Evolutionary conservation across 2,797 vertebrate genomes (phyloP).

Genomic region (Hypotaenidia okinawae): DNA sequence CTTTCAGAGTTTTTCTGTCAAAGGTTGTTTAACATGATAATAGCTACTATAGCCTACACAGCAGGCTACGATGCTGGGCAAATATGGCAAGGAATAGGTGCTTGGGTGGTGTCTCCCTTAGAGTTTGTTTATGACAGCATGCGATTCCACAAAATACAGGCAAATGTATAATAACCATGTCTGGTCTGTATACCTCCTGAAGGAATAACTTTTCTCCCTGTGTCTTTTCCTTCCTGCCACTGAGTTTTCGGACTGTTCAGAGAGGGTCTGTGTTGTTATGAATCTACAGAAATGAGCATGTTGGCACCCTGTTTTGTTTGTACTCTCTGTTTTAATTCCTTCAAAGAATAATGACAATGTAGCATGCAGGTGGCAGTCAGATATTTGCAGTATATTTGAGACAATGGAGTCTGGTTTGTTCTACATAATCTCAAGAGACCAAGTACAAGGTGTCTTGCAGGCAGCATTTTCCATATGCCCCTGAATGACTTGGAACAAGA

Average conservation of each 20-base stretch:
- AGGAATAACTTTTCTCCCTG: not conserved
- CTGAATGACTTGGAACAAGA: not conserved
- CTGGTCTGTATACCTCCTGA: not conserved
- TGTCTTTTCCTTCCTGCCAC: not conserved
- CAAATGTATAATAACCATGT: not conserved
- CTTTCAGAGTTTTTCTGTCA: not conserved
- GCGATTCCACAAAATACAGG: not conserved
- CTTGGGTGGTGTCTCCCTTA: not conserved
- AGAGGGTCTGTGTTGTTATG: not conserved
- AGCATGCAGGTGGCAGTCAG: not conserved
- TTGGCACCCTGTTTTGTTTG: not conserved
- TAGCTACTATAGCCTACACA: not conserved
- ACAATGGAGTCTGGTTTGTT: not conserved
- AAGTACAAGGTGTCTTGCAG: not conserved
- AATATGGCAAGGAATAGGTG: not conserved
- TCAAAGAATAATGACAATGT: not conserved
- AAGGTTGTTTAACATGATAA: not conserved
- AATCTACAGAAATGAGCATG: not conserved
- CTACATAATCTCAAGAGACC: not conserved
- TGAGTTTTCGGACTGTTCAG: not conserved
- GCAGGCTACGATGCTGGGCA: not conserved
- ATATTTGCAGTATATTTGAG: not conserved
- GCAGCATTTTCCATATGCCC: not conserved
- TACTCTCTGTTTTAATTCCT: not conserved
- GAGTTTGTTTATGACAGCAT: not conserved